Evolutionary conservation across 2,797 vertebrate genomes (phyloP).

Genomic region (Peromyscus nudipes): DNA sequence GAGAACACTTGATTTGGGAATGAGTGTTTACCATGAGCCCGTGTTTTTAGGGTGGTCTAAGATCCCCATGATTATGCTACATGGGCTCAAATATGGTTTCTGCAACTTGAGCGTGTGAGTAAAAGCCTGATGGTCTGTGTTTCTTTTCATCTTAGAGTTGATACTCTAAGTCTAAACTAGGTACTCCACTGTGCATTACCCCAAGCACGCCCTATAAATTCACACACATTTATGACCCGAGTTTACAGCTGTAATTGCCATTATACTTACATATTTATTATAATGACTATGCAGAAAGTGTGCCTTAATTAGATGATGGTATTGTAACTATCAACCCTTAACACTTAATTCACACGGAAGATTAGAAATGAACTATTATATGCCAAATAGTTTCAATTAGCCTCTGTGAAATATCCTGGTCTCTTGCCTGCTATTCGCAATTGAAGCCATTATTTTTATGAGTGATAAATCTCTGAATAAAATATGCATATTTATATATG

Average conservation of each 20-base stretch:
- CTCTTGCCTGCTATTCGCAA: neutral
- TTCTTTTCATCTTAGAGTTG: neutral
- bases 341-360: constrained; percentile 73
- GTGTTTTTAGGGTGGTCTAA: neutral
- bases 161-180: neutral
- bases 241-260: neutral
- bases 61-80: neutral
- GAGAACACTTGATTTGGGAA: neutral
- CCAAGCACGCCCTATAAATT: neutral
- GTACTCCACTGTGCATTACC: neutral
- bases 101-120: neutral
- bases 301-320: constrained; percentile 74
- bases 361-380: constrained; percentile 66
- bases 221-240: constrained; percentile 29
- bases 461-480: constrained; percentile 52
- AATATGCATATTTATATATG: neutral
- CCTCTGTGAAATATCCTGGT: constrained; percentile 7
- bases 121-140: neutral
- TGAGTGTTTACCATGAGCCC: neutral
- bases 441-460: constrained; percentile 3
- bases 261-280: constrained; percentile 64
- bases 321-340: constrained; percentile 64
- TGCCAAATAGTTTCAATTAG: constrained; percentile 71
- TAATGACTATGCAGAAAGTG: constrained; percentile 31
- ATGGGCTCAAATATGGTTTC: neutral